phyloP scores from a whole-genome alignment of 2,888 invertebrate genomes.

The Nephrotoma guestfalica region DNA sequence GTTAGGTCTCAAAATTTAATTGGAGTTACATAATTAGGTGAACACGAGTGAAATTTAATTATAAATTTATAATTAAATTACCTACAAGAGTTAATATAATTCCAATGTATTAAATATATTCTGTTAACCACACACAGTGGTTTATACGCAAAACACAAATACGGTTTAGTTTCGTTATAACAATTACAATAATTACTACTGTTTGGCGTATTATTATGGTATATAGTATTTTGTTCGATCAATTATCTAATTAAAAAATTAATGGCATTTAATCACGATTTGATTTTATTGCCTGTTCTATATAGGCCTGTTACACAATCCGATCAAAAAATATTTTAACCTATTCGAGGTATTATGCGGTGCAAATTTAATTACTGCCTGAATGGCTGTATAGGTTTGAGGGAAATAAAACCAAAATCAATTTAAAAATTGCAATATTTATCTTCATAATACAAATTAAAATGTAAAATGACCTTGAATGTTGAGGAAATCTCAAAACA shows the following conservation, averaged over 20 bases:
- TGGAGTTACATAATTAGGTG: background rate
- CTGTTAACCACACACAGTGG: background rate
- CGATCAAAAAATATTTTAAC: no score
- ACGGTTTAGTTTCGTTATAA: background rate
- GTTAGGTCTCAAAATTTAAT: background rate
- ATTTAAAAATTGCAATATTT: no score
- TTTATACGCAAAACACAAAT: background rate
- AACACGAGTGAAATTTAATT: background rate
- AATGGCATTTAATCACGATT: background rate
- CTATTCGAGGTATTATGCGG: no score
- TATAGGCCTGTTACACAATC: no score
- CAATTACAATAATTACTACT: background rate
- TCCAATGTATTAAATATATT: background rate
- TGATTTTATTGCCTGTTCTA: background rate
- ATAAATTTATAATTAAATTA: background rate
- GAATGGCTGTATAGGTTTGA: no score
- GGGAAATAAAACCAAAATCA: no score
- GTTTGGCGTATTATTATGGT: background rate
- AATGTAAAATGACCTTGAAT: no score
- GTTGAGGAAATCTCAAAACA: no score
- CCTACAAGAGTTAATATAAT: background rate
- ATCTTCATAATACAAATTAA: no score
- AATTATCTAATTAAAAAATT: background rate
- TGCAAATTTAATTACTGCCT: no score
- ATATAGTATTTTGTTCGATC: background rate